Evolutionary conservation across 2,888 invertebrate species (phyloP).

Genomic region (Apamea epomidion): DNA sequence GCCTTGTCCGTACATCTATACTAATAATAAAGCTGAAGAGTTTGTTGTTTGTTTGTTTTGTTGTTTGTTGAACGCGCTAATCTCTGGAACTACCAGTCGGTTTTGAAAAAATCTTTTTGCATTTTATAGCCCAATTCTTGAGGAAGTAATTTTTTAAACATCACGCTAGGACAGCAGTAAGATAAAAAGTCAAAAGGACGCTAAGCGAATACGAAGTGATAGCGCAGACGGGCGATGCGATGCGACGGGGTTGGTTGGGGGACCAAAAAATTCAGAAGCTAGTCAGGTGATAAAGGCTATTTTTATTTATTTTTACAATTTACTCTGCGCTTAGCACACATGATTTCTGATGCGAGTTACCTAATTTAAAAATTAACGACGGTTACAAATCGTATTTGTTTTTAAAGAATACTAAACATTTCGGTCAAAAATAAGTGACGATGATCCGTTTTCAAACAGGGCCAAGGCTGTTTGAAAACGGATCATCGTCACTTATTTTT

Average conservation of each 20-base stretch:
- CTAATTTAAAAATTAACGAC: not conserved
- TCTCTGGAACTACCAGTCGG: no score
- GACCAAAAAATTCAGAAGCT: not conserved
- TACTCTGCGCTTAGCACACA: not conserved
- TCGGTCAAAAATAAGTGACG: no score
- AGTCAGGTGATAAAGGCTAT: not conserved
- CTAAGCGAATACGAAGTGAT: not conserved
- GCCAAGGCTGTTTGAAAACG: not conserved
- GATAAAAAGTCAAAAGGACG: not conserved
- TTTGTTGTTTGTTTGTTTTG: no score
- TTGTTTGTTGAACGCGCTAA: no score
- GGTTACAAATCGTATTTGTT: not conserved
- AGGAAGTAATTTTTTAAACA: no score
- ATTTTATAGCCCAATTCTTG: no score
- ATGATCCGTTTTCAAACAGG: no score
- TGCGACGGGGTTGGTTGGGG: not conserved
- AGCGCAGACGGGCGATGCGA: not conserved
- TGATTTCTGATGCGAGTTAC: not conserved
- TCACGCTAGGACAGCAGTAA: no score
- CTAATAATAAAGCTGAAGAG: no score
- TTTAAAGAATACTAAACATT: not conserved
- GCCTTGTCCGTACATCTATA: no score
- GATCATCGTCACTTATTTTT: constrained; percentile 9
- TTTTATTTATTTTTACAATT: not conserved
- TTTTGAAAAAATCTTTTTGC: no score